These are phyloP conservation scores for Schizopygopsis malacanthus DNA, from an alignment of 2,797 vertebrate genomes.

Conservation along the genomic window DNA sequence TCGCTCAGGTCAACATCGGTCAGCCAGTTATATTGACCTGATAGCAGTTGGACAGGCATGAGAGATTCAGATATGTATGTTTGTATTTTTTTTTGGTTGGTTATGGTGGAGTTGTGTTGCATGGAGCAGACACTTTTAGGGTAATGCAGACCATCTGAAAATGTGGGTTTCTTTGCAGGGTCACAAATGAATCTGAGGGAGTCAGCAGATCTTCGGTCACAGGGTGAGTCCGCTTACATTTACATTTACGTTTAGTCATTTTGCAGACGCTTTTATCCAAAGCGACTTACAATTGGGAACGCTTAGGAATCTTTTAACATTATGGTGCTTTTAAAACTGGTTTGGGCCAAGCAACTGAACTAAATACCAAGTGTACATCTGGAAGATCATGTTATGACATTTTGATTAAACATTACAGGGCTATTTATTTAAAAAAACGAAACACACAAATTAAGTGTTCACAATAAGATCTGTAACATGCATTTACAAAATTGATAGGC, in stretches of 20 bases:
- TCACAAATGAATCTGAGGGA: constrained; percentile 99
- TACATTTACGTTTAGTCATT: too few species aligned
- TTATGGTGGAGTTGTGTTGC: constrained; percentile 23
- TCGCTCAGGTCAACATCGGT: neutral
- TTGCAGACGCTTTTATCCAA: too few species aligned
- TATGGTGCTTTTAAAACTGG: neutral
- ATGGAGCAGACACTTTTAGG: neutral
- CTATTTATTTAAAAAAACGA: neutral
- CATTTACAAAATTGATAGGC: neutral
- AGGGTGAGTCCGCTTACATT: constrained; percentile 79
- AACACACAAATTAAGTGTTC: neutral
- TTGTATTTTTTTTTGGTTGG: constrained; percentile 2
- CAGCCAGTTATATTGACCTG: constrained; percentile 11
- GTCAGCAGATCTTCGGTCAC: constrained; percentile 97
- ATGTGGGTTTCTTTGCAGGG: constrained; percentile 73
- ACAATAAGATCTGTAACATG: neutral
- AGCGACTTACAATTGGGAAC: too few species aligned
- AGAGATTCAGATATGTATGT: neutral
- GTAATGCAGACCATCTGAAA: constrained; percentile 6
- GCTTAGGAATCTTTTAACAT: neutral
- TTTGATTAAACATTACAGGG: neutral
- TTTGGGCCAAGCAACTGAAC: neutral
- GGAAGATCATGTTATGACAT: neutral
- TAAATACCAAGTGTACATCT: neutral
- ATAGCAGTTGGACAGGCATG: constrained; percentile 3